Evolutionary conservation across 2,888 invertebrate species (phyloP).

Genomic region (Fragum whitleyi): DNA sequence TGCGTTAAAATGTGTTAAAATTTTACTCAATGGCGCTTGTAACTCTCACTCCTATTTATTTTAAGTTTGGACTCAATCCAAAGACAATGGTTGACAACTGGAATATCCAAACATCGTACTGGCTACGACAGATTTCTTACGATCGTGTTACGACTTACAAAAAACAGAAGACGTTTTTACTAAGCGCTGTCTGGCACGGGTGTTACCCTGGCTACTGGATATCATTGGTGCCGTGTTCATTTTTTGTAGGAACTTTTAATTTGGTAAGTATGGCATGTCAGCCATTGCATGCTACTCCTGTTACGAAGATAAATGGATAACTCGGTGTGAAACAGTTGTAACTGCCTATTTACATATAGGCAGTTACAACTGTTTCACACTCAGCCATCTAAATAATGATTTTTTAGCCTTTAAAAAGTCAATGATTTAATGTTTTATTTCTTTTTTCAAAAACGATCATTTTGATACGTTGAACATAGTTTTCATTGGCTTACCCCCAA

Average conservation of each 20-base stretch:
- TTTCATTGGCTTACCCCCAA: no score
- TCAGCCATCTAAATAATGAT: no score
- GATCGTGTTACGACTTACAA: conserved; percentile 91
- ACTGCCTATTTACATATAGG: no score
- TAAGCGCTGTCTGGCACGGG: conserved; percentile 94
- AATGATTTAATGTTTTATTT: no score
- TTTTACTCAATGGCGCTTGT: no score
- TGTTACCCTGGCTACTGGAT: conserved; percentile 90
- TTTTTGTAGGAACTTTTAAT: conserved; percentile 94
- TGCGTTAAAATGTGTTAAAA: no score
- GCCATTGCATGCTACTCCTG: background rate
- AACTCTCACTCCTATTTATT: no score
- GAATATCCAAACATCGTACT: conserved; percentile 97
- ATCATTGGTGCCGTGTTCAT: conserved; percentile 95
- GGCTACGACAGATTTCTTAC: conserved; percentile 96
- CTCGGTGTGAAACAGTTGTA: no score
- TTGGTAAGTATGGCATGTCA: conserved; percentile 87
- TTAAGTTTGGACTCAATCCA: conserved; percentile 92
- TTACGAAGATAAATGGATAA: background rate
- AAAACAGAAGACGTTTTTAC: conserved; percentile 86
- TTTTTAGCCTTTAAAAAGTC: no score
- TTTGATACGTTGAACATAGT: no score
- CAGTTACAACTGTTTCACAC: no score
- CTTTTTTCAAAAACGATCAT: no score
- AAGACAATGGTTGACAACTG: conserved; percentile 94